A percentile compares a stretch with the other conserved stretches of the same genome.
phyloP scores from a whole-genome alignment of 2,113 vertebrate genomes.

The Cisticola juncidis region DNA sequence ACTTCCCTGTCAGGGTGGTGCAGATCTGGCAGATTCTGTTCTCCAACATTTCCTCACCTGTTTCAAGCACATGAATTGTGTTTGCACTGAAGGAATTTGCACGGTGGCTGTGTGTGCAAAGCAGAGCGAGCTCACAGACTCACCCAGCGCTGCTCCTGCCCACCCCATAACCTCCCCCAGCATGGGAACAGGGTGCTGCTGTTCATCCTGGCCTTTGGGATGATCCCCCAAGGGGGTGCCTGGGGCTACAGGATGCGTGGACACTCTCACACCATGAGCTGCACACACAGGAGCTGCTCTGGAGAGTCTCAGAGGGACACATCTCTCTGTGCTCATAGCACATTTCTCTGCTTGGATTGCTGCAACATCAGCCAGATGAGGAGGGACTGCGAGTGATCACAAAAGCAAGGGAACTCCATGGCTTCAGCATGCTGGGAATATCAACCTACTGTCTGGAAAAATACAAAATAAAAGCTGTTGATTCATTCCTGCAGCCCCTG shows the following conservation, averaged over 20 bases:
- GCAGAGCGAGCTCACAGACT: accelerated
- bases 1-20: not conserved
- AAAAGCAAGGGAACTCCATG: slow-evolving; percentile 44
- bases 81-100: not conserved
- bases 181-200: not conserved
- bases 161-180: not conserved
- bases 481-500: slow-evolving; percentile 54
- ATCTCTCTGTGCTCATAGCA: not conserved
- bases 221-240: accelerated
- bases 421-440: not conserved
- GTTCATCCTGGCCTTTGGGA: not conserved
- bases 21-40: not conserved
- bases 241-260: accelerated
- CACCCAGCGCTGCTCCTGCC: not conserved
- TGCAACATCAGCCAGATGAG: slow-evolving; percentile 28
- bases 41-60: not conserved
- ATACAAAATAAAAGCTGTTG: not conserved
- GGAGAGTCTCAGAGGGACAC: not conserved
- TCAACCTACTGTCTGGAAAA: slow-evolving; percentile 42
- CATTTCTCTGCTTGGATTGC: not conserved
- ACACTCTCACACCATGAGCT: accelerated
- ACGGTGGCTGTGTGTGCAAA: not conserved
- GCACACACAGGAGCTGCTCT: not conserved
- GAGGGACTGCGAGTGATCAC: not conserved
- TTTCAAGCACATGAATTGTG: accelerated